Conservation (phyloP, 92 coral and sea anemone species). For the Paragorgia papillata region DNA sequence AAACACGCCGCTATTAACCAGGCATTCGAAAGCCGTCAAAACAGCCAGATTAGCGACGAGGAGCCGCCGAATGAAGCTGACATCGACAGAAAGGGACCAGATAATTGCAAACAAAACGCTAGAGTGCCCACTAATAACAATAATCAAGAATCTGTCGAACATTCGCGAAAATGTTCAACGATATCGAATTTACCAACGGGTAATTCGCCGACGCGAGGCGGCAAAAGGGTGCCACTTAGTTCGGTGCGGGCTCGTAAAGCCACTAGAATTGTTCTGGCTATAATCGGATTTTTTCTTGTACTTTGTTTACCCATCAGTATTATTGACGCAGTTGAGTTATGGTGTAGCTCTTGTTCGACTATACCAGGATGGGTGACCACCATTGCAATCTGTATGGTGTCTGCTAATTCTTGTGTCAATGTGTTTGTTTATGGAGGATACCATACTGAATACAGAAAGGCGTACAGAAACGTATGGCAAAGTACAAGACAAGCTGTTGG, state of each 20-base stretch:
- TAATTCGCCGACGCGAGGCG: too few species aligned
- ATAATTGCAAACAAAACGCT: background rate
- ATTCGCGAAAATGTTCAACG: too few species aligned
- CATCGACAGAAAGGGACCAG: background rate
- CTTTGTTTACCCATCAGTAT: slow-evolving; percentile 87
- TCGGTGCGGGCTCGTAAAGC: slow-evolving; percentile 55
- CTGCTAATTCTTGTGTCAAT: slow-evolving; percentile 78
- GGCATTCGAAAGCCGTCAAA: slow-evolving; percentile 21
- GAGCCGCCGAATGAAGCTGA: background rate
- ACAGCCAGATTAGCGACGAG: background rate
- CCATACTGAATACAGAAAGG: slow-evolving; percentile 67
- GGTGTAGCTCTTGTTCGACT: slow-evolving; percentile 51
- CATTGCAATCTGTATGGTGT: slow-evolving; percentile 81
- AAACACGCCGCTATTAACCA: slow-evolving; percentile 39
- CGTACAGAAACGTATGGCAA: slow-evolving; percentile 21
- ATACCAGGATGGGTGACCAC: slow-evolving; percentile 67
- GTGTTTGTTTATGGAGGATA: slow-evolving; percentile 94
- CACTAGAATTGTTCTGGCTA: slow-evolving; percentile 77
- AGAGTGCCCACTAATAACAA: too few species aligned
- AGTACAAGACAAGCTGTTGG: too few species aligned
- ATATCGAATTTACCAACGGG: too few species aligned
- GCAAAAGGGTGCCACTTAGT: slow-evolving; percentile 8
- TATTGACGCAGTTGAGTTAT: slow-evolving; percentile 68
- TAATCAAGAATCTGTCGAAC: too few species aligned
- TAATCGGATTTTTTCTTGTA: slow-evolving; percentile 81